Evolutionary conservation across 2,113 vertebrate species (phyloP).

Genomic region (Ariopsis seemanni): DNA sequence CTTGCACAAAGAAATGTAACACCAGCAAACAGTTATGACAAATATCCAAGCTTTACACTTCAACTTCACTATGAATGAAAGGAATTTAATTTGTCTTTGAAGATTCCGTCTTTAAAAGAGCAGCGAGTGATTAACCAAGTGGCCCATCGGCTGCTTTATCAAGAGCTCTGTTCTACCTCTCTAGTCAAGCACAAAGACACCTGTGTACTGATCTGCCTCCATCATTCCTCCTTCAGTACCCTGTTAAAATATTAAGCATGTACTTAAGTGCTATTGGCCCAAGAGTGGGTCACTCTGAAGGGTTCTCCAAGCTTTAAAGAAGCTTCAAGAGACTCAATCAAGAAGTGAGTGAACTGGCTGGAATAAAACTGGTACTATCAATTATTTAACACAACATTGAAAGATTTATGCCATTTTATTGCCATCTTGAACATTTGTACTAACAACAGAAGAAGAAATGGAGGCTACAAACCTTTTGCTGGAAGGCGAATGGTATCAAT

Average conservation of each 20-base stretch:
- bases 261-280: conserved; percentile 82
- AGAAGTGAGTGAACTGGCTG: conserved; percentile 61
- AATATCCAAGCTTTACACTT: conserved; percentile 3
- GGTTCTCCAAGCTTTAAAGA: conserved; percentile 76
- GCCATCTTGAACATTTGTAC: conserved; percentile 62
- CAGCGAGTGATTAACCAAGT: conserved; percentile 46
- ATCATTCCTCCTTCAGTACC: conserved; percentile 54
- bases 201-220: conserved; percentile 46
- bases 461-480: conserved; percentile 3
- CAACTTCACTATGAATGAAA: neutral
- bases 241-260: conserved; percentile 81
- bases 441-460: conserved; percentile 51
- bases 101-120: conserved; percentile 39
- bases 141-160: conserved; percentile 44
- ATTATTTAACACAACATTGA: conserved; percentile 72
- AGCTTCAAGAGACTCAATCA: conserved; percentile 74
- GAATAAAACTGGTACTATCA: conserved; percentile 69
- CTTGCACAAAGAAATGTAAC: neutral
- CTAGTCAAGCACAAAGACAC: conserved; percentile 47
- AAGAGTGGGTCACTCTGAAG: conserved; percentile 79
- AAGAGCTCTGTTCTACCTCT: conserved; percentile 41
- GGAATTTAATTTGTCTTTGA: conserved; percentile 29
- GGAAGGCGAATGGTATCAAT: neutral
- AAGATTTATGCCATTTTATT: conserved; percentile 74
- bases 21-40: neutral